Percentiles rank a stretch among this genome's conserved stretches.
Evolutionary conservation across 2,797 vertebrate genomes (phyloP).

Genomic region (Gymnoscopelus microlampas): DNA sequence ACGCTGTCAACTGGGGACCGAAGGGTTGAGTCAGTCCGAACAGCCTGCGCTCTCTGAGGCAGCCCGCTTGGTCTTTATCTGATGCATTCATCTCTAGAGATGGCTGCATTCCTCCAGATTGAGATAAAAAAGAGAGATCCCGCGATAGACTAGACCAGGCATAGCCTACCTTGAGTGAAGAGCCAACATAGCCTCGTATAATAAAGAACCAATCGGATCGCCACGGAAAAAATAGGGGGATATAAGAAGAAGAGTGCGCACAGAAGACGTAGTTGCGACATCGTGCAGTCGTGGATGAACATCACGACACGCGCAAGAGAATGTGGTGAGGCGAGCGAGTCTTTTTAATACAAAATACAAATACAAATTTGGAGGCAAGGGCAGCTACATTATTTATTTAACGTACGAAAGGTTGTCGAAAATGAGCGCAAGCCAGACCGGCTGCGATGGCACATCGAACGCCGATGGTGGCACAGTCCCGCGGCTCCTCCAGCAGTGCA

Average conservation of each 20-base stretch:
- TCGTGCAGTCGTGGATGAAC: too few species aligned
- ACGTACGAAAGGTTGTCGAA: slow-evolving; percentile 9
- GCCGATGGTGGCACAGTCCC: slow-evolving; percentile 66
- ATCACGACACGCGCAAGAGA: slow-evolving; percentile 5
- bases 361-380: slow-evolving; percentile 11
- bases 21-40: slow-evolving; percentile 18
- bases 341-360: neutral
- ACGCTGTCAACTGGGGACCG: slow-evolving; percentile 20
- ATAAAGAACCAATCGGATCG: slow-evolving; percentile 62
- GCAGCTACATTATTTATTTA: slow-evolving; percentile 7
- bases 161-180: neutral
- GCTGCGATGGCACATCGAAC: slow-evolving; percentile 65
- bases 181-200: slow-evolving; percentile 10
- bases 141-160: slow-evolving; percentile 8
- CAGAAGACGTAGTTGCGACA: slow-evolving; percentile 31
- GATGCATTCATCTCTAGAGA: slow-evolving; percentile 46
- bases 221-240: slow-evolving; percentile 36
- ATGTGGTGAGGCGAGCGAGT: slow-evolving; percentile 60
- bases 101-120: slow-evolving; percentile 65
- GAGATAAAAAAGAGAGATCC: slow-evolving; percentile 34
- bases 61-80: slow-evolving; percentile 41
- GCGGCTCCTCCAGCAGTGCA: slow-evolving; percentile 66
- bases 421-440: slow-evolving; percentile 72
- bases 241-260: slow-evolving; percentile 43
- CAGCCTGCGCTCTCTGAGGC: slow-evolving; percentile 32